Evolutionary conservation across 2,797 vertebrate species (phyloP).

Genomic region (Pterois miles): DNA sequence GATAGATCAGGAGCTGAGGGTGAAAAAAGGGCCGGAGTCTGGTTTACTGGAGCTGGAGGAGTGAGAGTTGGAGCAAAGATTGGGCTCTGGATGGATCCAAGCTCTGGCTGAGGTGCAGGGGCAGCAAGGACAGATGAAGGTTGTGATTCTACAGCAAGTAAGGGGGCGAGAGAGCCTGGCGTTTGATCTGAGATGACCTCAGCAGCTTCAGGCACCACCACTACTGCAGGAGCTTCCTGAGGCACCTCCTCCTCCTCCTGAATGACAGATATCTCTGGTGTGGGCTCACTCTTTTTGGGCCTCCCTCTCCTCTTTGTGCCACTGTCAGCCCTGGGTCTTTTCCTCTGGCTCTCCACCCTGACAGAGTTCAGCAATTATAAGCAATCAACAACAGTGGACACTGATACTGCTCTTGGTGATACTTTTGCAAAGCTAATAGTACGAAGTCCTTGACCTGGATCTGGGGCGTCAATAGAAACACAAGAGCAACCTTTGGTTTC

Average conservation of each 20-base stretch:
- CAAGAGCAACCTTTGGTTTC: slow-evolving; percentile 74
- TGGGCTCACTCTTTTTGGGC: slow-evolving; percentile 60
- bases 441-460: slow-evolving; percentile 78
- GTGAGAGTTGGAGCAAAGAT: slow-evolving; percentile 13
- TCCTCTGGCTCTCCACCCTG: slow-evolving; percentile 82
- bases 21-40: slow-evolving; percentile 4
- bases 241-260: slow-evolving; percentile 29
- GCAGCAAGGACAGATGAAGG: slow-evolving; percentile 2
- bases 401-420: slow-evolving; percentile 50
- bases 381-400: slow-evolving; percentile 42
- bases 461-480: slow-evolving; percentile 63
- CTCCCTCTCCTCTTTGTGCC: slow-evolving; percentile 66
- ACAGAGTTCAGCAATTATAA: slow-evolving; percentile 38
- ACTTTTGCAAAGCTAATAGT: slow-evolving; percentile 68
- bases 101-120: slow-evolving; percentile 15
- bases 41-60: slow-evolving; percentile 3
- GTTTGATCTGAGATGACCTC: slow-evolving; percentile 41
- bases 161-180: slow-evolving; percentile 11
- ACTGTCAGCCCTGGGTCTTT: slow-evolving; percentile 65
- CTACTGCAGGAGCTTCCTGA: slow-evolving; percentile 34
- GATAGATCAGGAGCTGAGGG: slow-evolving; percentile 1
- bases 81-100: slow-evolving; percentile 25
- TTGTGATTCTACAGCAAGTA: slow-evolving; percentile 34
- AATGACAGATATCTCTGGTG: slow-evolving; percentile 23
- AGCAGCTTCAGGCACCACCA: slow-evolving; percentile 20